Evolutionary conservation across 1,140 invertebrate species (phyloP), one percentile per base, ranked within the genome.

Genomic region (Pseudomyrmex pallidus): DNA sequence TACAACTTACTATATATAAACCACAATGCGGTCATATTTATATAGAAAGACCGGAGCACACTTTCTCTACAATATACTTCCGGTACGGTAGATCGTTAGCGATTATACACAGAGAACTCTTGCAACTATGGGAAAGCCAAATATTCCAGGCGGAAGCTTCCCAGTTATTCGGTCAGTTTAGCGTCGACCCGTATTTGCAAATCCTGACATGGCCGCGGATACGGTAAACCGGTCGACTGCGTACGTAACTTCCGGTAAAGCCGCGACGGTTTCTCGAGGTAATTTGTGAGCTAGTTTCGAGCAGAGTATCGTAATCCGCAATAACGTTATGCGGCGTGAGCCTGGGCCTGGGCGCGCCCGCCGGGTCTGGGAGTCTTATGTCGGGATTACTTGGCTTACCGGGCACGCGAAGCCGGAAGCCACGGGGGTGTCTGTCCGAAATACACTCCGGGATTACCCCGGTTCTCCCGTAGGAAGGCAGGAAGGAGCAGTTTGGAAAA

Each of bases 251-350:
- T 91, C 84, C 77, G 89, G 87, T 91, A 92, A 88, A 92, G 91
- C 92, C 90, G 84, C 90, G 87, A 88, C 88, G 88, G 85, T 92
- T 93, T 92, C 90, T 92, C 91, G 90, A 90, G 92, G 89, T 93
- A 93, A 93, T 93, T 93, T 93, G 92, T 91, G 91, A 92, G 91
- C 88, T 85, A 90, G 90, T 92, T 92, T 92, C 85, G 85, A 85
- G 82, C 76, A 66, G 87, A 90, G 76, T 91, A 92, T 92, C 85
- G 91, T 93, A 93, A 92, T 93, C 92, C 92, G 86, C 80, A 89
- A 89, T 87, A 87, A 91, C 90, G 88, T 90, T 91, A 91, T 91
- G 91, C 89, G 85, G 85, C 84, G 85, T 74, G 84, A 87, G 84
- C 82, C 73, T 78, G 72, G 74, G 56, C 74, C 83, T 44, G 82